phyloP scores from a whole-genome alignment of 2,113 vertebrate species.

The Mirza zaza region DNA sequence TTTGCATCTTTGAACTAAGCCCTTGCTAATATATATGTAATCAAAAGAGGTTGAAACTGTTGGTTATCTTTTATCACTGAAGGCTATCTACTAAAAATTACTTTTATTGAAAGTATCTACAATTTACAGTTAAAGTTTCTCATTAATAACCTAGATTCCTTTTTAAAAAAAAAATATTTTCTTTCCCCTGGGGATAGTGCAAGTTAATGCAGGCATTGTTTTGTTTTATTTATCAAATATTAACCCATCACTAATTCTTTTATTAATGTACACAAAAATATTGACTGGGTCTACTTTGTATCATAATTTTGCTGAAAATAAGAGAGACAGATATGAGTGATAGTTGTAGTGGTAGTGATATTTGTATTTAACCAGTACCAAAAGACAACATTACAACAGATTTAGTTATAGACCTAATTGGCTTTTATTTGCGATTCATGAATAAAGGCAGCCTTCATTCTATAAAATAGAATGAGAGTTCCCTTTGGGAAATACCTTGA shows the following conservation, averaged over 20 bases:
- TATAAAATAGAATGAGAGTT: neutral
- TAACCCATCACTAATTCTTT: neutral
- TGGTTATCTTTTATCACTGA: conserved; percentile 39
- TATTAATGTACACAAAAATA: neutral
- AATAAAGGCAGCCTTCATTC: neutral
- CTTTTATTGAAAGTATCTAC: neutral
- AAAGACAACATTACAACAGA: neutral
- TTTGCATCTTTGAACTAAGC: conserved; percentile 48
- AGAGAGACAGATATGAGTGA: neutral
- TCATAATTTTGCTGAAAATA: neutral
- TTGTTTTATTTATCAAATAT: neutral
- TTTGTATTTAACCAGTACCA: neutral
- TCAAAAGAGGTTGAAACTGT: conserved; percentile 45
- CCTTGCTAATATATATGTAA: conserved; percentile 63
- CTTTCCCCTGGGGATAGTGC: neutral
- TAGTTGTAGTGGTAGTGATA: neutral
- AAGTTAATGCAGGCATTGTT: neutral
- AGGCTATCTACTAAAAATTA: neutral
- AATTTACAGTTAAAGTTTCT: conserved; percentile 42
- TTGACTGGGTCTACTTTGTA: neutral
- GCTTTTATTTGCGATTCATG: neutral
- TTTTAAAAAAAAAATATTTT: neutral
- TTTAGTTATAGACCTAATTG: neutral
- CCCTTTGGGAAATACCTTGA: neutral
- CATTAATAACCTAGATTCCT: neutral